These are phyloP conservation scores for Leptinotarsa juncta DNA, from an alignment of 2,888 invertebrate genomes.

Conservation along the genomic window DNA sequence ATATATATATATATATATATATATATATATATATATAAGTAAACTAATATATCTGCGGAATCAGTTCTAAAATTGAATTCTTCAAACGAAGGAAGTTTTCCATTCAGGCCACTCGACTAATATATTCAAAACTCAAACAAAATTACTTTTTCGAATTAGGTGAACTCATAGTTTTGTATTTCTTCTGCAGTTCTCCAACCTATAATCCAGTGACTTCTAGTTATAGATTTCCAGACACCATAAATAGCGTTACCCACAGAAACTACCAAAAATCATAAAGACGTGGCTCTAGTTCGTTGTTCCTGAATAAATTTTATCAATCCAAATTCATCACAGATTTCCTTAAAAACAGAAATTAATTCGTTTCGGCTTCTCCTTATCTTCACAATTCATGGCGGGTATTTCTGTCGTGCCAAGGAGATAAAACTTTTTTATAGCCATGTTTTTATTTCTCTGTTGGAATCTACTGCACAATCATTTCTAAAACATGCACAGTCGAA, in stretches of 20 bases:
- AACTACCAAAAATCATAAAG: background rate
- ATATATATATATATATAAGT: too few relatives aligned
- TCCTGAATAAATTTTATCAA: background rate
- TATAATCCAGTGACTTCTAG: background rate
- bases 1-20: too few relatives aligned
- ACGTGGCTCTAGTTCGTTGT: background rate
- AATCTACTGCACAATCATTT: background rate
- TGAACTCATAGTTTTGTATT: too few relatives aligned
- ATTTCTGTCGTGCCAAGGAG: background rate
- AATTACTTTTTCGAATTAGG: too few relatives aligned
- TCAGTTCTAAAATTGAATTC: too few relatives aligned
- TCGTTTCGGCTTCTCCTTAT: conserved; percentile 11
- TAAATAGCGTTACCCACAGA: background rate
- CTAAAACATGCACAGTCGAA: background rate
- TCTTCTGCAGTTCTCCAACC: too few relatives aligned
- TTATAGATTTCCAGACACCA: background rate
- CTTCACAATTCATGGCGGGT: conserved; percentile 9
- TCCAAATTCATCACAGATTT: background rate
- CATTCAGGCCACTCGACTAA: too few relatives aligned
- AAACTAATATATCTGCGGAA: too few relatives aligned
- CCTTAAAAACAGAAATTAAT: background rate
- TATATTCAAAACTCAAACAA: too few relatives aligned
- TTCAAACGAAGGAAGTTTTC: too few relatives aligned
- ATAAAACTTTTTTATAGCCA: conserved; percentile 17
- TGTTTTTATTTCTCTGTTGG: conserved; percentile 1